These are phyloP conservation scores for Holcopasites calliopsidis DNA, from an alignment of 1,140 invertebrate genomes.

Conservation along the genomic window DNA sequence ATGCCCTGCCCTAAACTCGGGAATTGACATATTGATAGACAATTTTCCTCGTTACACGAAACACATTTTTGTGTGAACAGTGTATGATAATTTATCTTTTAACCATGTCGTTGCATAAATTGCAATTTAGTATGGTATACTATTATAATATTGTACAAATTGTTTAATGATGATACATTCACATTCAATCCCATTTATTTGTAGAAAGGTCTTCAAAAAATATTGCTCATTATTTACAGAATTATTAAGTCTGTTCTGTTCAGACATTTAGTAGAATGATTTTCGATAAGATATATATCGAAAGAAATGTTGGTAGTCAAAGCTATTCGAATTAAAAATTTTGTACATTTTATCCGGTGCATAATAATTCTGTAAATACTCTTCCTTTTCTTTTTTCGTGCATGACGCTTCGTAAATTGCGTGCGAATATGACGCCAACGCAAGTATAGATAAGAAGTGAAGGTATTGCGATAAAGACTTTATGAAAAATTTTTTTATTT, in stretches of 20 bases:
- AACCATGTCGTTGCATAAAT: no score
- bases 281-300: background rate
- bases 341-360: constrained; percentile 16
- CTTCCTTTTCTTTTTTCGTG: constrained; percentile 13
- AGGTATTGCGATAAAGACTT: no score
- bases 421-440: no score
- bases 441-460: background rate
- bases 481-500: no score
- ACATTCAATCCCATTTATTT: no score
- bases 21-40: background rate
- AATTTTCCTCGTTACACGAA: background rate
- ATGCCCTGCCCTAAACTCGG: background rate
- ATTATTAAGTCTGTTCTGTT: no score
- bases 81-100: background rate
- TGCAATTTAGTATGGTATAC: background rate
- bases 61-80: background rate
- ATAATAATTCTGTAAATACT: constrained; percentile 38
- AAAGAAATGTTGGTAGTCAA: no score
- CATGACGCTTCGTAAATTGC: constrained; percentile 31
- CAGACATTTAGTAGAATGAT: no score
- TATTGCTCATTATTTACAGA: no score
- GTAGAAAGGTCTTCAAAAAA: background rate
- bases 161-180: background rate
- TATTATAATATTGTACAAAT: background rate
- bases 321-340: background rate